Base-by-base conservation (phyloP, 92 coral and sea anemone species). In the Montipora capitata region DNA sequence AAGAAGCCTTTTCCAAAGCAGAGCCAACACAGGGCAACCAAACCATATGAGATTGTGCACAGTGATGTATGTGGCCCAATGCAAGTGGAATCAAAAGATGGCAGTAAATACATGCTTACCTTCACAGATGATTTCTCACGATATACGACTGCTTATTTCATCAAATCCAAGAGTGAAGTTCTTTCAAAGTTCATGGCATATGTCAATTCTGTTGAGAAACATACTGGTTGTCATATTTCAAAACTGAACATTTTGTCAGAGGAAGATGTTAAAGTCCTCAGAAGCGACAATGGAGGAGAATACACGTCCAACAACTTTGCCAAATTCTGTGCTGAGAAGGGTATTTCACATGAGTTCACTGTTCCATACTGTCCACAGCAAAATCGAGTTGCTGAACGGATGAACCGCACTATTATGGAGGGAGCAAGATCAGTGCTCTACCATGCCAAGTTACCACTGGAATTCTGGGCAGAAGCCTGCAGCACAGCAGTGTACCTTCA, bases 361-460 rank as follows among this genome's bases (percentile, higher is more conserved):
- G 90, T 88, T 83, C 94, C 94, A 12, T 88, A 88, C 85, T 63
- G 52, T 5, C 52, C 52, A 45, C 52, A 45, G 10, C 52, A 45
- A 45, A 45, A 45, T 45, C 2, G 52, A 45, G 52, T 45, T 45
- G 52, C 52, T 45, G 52, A 45, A 45, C 52, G 52, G 52, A 45
- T 45, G 52, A 45, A 45, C 10, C 52, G 52, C 52, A 45, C 52
- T 45, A 45, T 45, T 45, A 45, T 45, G 52, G 52, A 92, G 87
- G 80, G 91, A 85, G 93, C 94, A 45, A 91, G 92, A 83, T 87
- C 92, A 43, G 82, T 91, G 92, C 71, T 87, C 42, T 85, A 84
- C 76, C 84, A 94, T 54, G 93, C 93, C 18, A 76, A 87, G 61
- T 45, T 45, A 45, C 3, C 52, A 45, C 52, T 45, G 51, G 51